Conservation (phyloP, 2,888 invertebrate genomes). For the Philopedon plagiatum region DNA sequence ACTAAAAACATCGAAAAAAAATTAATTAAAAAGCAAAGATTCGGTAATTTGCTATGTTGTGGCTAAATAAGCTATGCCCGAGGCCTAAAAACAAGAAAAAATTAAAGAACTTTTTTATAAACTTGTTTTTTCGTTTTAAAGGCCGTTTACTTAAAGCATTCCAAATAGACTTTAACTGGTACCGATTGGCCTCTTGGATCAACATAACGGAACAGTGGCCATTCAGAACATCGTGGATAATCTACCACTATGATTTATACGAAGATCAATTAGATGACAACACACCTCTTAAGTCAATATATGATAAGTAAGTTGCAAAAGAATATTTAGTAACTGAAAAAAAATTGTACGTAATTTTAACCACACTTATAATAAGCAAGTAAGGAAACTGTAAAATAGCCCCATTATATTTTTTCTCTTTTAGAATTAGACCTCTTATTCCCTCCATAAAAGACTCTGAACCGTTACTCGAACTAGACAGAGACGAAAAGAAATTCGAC, state of each 20-base stretch:
- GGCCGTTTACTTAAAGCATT: slow-evolving; percentile 97
- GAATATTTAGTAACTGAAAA: no score
- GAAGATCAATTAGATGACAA: slow-evolving; percentile 91
- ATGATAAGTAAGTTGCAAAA: slow-evolving; percentile 90
- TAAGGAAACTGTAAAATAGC: no score
- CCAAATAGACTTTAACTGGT: slow-evolving; percentile 99
- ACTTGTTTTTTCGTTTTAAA: no score
- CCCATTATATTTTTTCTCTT: slow-evolving; percentile 33
- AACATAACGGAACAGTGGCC: slow-evolving; percentile 99
- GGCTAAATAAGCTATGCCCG: no score
- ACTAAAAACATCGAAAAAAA: no score
- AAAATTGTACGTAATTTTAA: no score
- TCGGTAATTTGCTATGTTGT: no score
- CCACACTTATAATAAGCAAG: no score
- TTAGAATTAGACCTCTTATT: slow-evolving; percentile 85
- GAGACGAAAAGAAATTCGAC: slow-evolving; percentile 95
- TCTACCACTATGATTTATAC: slow-evolving; percentile 91
- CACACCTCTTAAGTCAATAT: slow-evolving; percentile 89
- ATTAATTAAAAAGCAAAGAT: no score
- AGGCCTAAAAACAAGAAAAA: no score
- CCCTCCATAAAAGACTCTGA: slow-evolving; percentile 89
- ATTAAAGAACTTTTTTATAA: no score
- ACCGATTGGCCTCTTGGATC: slow-evolving; percentile 94
- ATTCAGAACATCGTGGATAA: slow-evolving; percentile 97
- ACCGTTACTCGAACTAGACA: slow-evolving; percentile 90